A percentile compares a stretch with the other conserved stretches of the same genome.
Conservation (phyloP, 2,113 vertebrate genomes). For the Haemorhous mexicanus region DNA sequence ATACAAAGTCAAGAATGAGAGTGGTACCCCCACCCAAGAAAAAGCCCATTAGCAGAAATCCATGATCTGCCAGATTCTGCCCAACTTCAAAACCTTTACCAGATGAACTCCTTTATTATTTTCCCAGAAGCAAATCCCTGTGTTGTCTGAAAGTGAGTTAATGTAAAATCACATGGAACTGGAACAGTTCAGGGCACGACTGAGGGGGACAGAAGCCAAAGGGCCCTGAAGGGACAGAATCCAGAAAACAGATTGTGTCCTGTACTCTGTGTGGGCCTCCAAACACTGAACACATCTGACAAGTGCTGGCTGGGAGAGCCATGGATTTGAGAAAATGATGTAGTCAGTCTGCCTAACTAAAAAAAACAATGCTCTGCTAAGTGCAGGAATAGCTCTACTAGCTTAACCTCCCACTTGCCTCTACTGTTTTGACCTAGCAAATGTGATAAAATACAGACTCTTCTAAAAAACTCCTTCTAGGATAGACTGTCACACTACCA, state of each 20-base stretch:
- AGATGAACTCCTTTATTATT: background rate
- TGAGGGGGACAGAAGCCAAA: background rate
- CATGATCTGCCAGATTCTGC: background rate
- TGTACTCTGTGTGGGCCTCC: background rate
- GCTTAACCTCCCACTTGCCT: background rate
- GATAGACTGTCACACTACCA: background rate
- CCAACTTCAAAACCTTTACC: background rate
- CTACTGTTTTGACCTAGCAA: background rate
- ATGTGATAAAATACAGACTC: background rate
- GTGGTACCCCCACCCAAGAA: background rate
- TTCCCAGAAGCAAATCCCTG: background rate
- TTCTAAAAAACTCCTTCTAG: background rate
- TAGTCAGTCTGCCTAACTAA: background rate
- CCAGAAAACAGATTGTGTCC: background rate
- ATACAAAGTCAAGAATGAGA: constrained; percentile 7
- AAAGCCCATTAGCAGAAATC: background rate
- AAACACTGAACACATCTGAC: constrained; percentile 24
- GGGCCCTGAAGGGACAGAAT: background rate
- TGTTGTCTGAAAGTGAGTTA: background rate
- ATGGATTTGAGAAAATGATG: background rate
- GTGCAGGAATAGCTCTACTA: background rate
- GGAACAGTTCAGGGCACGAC: background rate
- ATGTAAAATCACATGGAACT: background rate
- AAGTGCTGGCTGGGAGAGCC: background rate
- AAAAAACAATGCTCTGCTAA: background rate